Percentiles rank a stretch among this genome's conserved stretches.
Conservation (phyloP, 1,140 invertebrate genomes). For the Scaptomyza montana region DNA sequence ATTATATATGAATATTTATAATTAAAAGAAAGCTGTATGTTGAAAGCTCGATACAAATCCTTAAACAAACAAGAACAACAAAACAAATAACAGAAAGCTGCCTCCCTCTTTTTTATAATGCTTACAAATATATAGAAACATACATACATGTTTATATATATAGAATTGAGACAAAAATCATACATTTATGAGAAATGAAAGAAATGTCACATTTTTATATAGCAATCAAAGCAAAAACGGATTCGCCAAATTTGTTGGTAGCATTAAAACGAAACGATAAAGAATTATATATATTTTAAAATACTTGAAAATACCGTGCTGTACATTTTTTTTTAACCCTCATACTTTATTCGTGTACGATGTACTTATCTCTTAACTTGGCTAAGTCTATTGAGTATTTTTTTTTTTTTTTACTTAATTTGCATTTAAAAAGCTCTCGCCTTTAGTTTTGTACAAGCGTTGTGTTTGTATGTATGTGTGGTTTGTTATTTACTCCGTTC, state of each 20-base stretch:
- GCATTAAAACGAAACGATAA: neutral
- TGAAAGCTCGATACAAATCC: slow-evolving; percentile 38
- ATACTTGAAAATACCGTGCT: slow-evolving; percentile 11
- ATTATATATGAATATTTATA: slow-evolving; percentile 72
- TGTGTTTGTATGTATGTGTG: neutral
- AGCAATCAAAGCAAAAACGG: slow-evolving; percentile 32
- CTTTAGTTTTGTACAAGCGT: neutral
- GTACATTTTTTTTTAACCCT: slow-evolving; percentile 17
- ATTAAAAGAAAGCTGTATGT: slow-evolving; percentile 45
- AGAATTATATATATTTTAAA: slow-evolving; percentile 11
- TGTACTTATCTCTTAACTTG: slow-evolving; percentile 13
- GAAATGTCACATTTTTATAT: slow-evolving; percentile 27
- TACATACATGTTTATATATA: slow-evolving; percentile 21
- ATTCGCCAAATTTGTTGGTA: neutral
- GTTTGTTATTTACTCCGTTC: neutral
- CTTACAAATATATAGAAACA: slow-evolving; percentile 10
- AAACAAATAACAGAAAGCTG: slow-evolving; percentile 50
- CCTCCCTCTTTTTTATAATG: slow-evolving; percentile 18
- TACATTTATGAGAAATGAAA: neutral
- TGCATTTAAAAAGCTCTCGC: neutral
- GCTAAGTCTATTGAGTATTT: neutral
- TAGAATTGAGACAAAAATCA: slow-evolving; percentile 1
- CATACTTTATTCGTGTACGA: neutral
- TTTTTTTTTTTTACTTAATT: neutral
- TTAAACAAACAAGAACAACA: slow-evolving; percentile 27